Base-by-base conservation (phyloP, 1,140 invertebrate genomes). In the Belonocnema kinseyi region DNA sequence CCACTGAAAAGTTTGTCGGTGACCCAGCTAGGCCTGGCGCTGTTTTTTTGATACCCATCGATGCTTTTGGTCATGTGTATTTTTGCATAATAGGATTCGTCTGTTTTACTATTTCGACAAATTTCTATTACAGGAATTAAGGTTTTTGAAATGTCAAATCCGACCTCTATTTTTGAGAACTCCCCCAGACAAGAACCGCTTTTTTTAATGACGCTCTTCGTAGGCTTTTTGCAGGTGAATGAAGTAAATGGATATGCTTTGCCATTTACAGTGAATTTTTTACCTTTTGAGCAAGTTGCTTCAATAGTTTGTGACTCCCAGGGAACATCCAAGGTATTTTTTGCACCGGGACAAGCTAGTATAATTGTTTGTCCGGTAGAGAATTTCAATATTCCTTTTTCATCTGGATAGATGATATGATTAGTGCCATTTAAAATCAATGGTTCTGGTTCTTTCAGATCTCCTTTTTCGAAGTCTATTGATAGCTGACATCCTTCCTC, bases 51-150 rank as follows among this genome's bases (percentile, higher is more conserved):
- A 50, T 78, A 80, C 13, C 76, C 79, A 6, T 0, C 54, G 53
- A 92, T 89, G 4, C 80, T 82, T 26, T 76, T 79, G 0, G 82
- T 83, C 54, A 92, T 72, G 8, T 79, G 76, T 72, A 88, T 87
- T 17, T 90, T 90, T 1, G 90, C 85, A 72, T 91, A 92, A 52
- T 90, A 87, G 0, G 92, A 92, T 3, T 79, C 81, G 46, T 88
- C 87, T 21, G 86, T 88, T 46, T 81, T 71, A 50, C 91, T 87
- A 74, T 92, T 86, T 21, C 89, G 90, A 73, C 92, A 93, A 5
- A 93, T 78, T 79, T 91, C 86, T 58, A 91, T 85, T 14, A 90
- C 85, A 16, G 83, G 82, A 17, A 91, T 75, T 33, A 92, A 92
- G 2, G 13, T 33, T 0, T 77, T 33, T 0, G 61, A 26, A 26